Base-by-base conservation (phyloP, 2,888 invertebrate species). In the Serripes groenlandicus region DNA sequence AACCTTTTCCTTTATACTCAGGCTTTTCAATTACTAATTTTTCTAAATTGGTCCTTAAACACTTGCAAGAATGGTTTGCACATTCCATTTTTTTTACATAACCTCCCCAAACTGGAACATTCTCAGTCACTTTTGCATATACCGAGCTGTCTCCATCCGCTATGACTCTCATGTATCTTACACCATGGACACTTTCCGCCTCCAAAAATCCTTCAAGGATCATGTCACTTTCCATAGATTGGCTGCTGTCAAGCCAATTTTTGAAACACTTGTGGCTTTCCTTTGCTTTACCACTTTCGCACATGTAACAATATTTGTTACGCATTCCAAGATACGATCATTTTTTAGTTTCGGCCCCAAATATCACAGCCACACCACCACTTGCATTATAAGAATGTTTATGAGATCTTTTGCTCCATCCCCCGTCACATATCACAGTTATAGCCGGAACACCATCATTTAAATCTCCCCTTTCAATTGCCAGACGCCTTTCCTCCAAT, bases 351-450 rank as follows among this genome's bases (percentile, higher is more conserved):
- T 79, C 62, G n/a, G n/a, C n/a, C n/a, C 86, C 85, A 26, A 84
- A 78, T 18, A 89, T 84, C 3, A 87, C 73, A 3, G 69, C 84
- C 28, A 88, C 88, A 23, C 85, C 86, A 21, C 85, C 86, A 28
- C 77, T 34, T 15, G 85, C 86, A 81, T 88, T 85, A 54, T 86
- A 87, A 0, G 78, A 60, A 54, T 88, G 89, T 73, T 84, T 86
- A 35, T 87, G 85, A 0, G 79, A 70, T 11, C 82, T 30, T 52
- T 89, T 87, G 5, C 64, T 60, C 87, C 87, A 89, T 9, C 87
- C 88, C 21, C 84, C 88, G 79, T 88, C 88, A 60, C 37, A 35
- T 5, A 89, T 78, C 0, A 88, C 86, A 26, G 86, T 84, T 3
- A 88, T 81, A 15, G 81, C 75, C 28, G 89, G 86, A n/a, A 86